A percentile compares a stretch with the other conserved stretches of the same genome.
Evolutionary conservation across 2,888 invertebrate species (phyloP).

Genomic region (Strigamia maritima): DNA sequence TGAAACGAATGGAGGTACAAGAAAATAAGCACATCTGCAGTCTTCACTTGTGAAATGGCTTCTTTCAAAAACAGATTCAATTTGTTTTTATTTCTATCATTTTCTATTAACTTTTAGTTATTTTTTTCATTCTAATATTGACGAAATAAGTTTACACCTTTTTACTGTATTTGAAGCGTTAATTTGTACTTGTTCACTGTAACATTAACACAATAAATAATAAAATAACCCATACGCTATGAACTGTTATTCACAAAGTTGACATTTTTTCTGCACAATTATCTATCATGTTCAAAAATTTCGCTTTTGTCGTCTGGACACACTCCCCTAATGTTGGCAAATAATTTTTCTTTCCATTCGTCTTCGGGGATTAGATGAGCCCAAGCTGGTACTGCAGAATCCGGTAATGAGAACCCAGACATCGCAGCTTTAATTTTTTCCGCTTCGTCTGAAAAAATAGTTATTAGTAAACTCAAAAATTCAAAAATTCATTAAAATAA

Average conservation of each 20-base stretch:
- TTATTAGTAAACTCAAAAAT: too few species aligned
- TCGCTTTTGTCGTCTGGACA: not conserved
- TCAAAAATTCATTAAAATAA: not conserved
- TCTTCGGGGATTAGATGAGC: slow-evolving; percentile 48
- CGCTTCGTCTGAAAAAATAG: slow-evolving; percentile 45
- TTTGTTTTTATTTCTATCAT: too few species aligned
- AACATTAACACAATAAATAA: not conserved
- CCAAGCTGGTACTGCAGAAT: slow-evolving; percentile 49
- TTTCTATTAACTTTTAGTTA: too few species aligned
- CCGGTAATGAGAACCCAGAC: slow-evolving; percentile 48
- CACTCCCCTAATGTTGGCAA: not conserved
- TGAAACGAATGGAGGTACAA: too few species aligned
- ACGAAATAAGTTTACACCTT: not conserved
- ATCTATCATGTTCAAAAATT: not conserved
- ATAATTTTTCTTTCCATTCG: slow-evolving; percentile 46
- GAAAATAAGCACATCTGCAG: not conserved
- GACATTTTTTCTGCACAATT: not conserved
- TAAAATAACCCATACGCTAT: not conserved
- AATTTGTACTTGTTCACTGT: slow-evolving; percentile 4
- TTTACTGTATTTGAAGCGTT: not conserved
- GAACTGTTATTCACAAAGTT: not conserved
- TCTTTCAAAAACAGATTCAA: too few species aligned
- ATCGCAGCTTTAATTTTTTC: slow-evolving; percentile 49
- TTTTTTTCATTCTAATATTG: too few species aligned
- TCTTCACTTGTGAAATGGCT: not conserved